These are phyloP conservation scores for Danio tinwini DNA, from an alignment of 2,797 vertebrate genomes.

Conservation along the genomic window DNA sequence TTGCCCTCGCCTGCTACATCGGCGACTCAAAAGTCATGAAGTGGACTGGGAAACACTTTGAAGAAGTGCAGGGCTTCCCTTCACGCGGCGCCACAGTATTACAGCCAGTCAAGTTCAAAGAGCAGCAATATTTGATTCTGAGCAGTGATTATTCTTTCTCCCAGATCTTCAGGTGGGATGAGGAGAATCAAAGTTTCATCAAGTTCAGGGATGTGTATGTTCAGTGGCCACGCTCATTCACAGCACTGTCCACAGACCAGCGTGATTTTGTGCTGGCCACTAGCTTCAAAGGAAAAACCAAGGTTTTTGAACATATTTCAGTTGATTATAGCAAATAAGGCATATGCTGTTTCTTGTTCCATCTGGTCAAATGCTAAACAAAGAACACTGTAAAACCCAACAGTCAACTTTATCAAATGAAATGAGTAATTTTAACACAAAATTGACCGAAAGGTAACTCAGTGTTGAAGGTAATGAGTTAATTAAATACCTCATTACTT, in stretches of 20 bases:
- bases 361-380: background rate
- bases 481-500: too few relatives aligned
- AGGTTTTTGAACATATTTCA: constrained; percentile 93
- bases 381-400: too few relatives aligned
- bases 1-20: constrained; percentile 93
- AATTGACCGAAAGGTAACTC: too few relatives aligned
- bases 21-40: constrained; percentile 95
- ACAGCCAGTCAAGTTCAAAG: constrained; percentile 91
- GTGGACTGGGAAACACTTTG: constrained; percentile 91
- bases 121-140: constrained; percentile 90
- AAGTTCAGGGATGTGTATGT: constrained; percentile 97
- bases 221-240: constrained; percentile 94
- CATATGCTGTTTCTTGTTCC: background rate
- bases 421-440: too few relatives aligned
- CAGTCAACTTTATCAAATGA: too few relatives aligned
- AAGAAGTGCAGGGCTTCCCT: constrained; percentile 91
- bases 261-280: constrained; percentile 95
- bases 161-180: constrained; percentile 94
- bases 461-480: too few relatives aligned
- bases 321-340: constrained; percentile 89
- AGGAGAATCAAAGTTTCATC: constrained; percentile 84
- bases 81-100: constrained; percentile 95
- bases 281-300: constrained; percentile 96
- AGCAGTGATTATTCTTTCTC: constrained; percentile 98
- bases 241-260: constrained; percentile 86